A percentile compares a stretch with the other conserved stretches of the same genome.
These are phyloP conservation scores for Brachionus manjavacas DNA, from an alignment of 1,140 invertebrate genomes.

Conservation along the genomic window DNA sequence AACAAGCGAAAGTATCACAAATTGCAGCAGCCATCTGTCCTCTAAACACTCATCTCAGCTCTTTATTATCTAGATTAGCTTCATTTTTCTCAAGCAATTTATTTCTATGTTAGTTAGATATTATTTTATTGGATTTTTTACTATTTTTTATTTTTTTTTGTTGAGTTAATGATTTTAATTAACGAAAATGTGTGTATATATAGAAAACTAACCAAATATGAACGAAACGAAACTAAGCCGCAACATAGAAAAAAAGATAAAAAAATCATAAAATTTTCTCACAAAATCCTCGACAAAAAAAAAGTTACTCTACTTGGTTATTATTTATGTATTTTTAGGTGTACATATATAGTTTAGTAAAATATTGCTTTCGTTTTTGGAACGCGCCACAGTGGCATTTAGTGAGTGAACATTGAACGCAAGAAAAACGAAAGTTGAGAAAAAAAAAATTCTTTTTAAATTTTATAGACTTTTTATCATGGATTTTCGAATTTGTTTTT, in stretches of 20 bases:
- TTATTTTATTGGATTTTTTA: not conserved
- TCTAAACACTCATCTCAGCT: not conserved
- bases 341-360: not conserved
- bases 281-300: not conserved
- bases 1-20: slow-evolving; percentile 22
- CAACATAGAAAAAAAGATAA: not conserved
- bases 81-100: not conserved
- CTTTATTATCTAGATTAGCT: not conserved
- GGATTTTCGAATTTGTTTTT: not conserved
- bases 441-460: not conserved
- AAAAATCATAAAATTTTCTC: not conserved
- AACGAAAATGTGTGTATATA: not conserved
- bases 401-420: not conserved
- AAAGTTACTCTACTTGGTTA: not conserved
- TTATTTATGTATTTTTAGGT: not conserved
- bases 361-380: not conserved
- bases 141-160: not conserved
- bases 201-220: not conserved
- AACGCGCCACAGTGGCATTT: not conserved
- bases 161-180: not conserved
- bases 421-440: not conserved
- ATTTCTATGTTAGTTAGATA: not conserved
- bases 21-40: not conserved
- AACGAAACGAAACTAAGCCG: not conserved
- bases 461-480: not conserved